Percentiles rank a stretch among this genome's conserved stretches.
These are phyloP conservation scores for Mus spretus DNA, from an alignment of 2,797 vertebrate species.

Conservation along the genomic window DNA sequence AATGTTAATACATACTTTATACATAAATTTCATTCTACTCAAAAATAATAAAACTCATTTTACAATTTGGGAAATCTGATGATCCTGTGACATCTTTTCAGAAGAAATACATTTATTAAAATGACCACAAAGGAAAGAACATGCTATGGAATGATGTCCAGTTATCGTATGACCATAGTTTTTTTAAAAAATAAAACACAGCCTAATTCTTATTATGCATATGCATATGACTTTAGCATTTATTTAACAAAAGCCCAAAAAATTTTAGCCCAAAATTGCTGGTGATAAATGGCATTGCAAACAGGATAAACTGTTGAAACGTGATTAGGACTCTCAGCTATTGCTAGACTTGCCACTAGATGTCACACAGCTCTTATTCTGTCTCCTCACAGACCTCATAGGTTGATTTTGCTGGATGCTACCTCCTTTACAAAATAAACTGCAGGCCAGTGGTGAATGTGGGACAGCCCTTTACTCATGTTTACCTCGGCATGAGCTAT, in stretches of 20 bases:
- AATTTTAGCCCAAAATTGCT: neutral
- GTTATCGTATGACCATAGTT: neutral
- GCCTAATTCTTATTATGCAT: neutral
- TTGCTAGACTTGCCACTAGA: slow-evolving; percentile 75
- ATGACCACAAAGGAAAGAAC: neutral
- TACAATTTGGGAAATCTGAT: neutral
- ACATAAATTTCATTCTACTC: slow-evolving; percentile 46
- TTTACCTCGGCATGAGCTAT: neutral
- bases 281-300: neutral
- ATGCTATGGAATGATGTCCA: neutral
- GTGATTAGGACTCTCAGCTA: neutral
- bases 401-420: neutral
- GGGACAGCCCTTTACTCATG: neutral
- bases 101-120: slow-evolving; percentile 1
- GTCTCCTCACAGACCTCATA: neutral
- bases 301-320: neutral
- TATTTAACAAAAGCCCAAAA: neutral
- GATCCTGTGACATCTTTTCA: neutral
- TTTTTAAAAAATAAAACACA: neutral
- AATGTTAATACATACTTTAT: neutral
- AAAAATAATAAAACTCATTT: neutral
- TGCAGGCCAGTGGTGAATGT: neutral
- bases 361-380: slow-evolving; percentile 73
- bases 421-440: slow-evolving; percentile 32
- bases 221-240: neutral